A percentile compares a stretch with the other conserved stretches of the same genome.
Evolutionary conservation across 2,797 vertebrate genomes (phyloP).

Genomic region (Lagorchestes hirsutus): DNA sequence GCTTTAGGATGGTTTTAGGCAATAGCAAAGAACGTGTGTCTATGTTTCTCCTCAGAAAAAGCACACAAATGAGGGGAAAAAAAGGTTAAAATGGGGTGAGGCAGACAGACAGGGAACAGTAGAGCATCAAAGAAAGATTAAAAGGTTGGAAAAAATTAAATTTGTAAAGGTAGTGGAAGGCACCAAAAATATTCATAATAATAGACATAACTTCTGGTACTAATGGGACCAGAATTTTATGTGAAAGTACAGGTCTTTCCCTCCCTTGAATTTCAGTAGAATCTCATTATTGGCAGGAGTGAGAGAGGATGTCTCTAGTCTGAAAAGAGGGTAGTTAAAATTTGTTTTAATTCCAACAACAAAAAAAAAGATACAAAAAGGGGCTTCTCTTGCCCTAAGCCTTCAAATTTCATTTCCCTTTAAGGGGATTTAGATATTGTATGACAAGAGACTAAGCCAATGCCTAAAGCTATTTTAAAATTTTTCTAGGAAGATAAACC

Average conservation of each 20-base stretch:
- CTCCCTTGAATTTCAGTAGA: neutral
- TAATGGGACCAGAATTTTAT: neutral
- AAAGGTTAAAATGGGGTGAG: neutral
- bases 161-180: conserved; percentile 6
- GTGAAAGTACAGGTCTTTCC: neutral
- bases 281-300: neutral
- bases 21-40: neutral
- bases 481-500: conserved; percentile 44
- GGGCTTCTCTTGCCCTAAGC: conserved; percentile 55
- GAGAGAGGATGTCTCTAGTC: neutral
- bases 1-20: neutral
- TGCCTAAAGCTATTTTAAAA: conserved; percentile 36
- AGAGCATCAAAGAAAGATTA: conserved; percentile 3
- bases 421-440: conserved; percentile 63
- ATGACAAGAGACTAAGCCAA: conserved; percentile 14
- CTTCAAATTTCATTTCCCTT: conserved; percentile 61
- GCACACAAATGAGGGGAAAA: neutral
- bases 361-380: conserved; percentile 24
- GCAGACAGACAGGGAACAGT: conserved; percentile 15
- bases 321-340: conserved; percentile 27
- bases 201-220: conserved; percentile 27
- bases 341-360: conserved; percentile 54
- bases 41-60: conserved; percentile 40
- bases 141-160: conserved; percentile 12
- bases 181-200: neutral